Evolutionary conservation across 1,140 invertebrate species (phyloP).

Genomic region (Hyles vespertilio): DNA sequence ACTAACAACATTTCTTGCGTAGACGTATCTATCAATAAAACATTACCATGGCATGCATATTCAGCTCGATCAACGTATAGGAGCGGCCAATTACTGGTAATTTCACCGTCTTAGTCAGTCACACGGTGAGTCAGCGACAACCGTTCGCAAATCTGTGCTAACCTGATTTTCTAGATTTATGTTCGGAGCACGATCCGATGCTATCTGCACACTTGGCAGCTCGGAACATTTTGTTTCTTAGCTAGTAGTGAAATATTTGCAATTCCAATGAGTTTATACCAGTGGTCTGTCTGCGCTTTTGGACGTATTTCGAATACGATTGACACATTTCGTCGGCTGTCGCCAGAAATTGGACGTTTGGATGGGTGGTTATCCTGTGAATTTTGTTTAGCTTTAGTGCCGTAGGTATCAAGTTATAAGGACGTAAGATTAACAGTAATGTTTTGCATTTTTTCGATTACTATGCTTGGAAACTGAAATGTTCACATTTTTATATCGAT

Average conservation of each 20-base stretch:
- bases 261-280: constrained; percentile 3
- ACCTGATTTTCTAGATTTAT: constrained; percentile 16
- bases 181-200: constrained; percentile 7
- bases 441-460: too few relatives aligned
- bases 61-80: too few relatives aligned
- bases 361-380: constrained; percentile 9
- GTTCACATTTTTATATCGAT: too few relatives aligned
- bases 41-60: too few relatives aligned
- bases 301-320: background rate
- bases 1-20: too few relatives aligned
- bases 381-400: constrained; percentile 6
- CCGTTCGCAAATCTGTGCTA: constrained; percentile 10
- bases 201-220: constrained; percentile 2
- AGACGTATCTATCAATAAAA: too few relatives aligned
- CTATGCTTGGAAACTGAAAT: too few relatives aligned
- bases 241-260: constrained; percentile 26
- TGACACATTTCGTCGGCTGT: constrained; percentile 1
- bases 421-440: background rate
- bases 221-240: constrained; percentile 5
- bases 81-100: too few relatives aligned
- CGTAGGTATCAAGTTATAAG: too few relatives aligned
- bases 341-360: background rate
- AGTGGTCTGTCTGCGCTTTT: too few relatives aligned
- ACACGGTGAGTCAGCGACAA: constrained; percentile 10
- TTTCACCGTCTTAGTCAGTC: constrained; percentile 1